Evolutionary conservation across 2,888 invertebrate genomes (phyloP).

Genomic region (Steinernema hermaphroditum): DNA sequence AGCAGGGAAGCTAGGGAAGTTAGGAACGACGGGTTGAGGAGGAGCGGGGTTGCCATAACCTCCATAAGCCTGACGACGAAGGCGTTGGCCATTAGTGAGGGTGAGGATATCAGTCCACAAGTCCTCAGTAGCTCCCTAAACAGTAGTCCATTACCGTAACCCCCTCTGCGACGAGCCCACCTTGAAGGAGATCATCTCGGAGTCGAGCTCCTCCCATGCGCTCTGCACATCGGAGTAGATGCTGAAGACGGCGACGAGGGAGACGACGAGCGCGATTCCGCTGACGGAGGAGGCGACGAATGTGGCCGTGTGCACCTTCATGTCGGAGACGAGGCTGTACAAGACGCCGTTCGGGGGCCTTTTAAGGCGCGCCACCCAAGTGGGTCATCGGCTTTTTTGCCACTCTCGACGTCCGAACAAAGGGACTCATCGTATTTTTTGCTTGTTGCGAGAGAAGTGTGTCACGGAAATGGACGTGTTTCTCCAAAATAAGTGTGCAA

Average conservation of each 20-base stretch:
- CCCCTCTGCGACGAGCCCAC: slow-evolving; percentile 22
- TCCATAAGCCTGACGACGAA: slow-evolving; percentile 29
- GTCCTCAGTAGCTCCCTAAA: slow-evolving; percentile 50
- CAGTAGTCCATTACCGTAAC: too few species aligned
- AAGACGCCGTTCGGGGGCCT: neutral
- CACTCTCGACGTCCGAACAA: neutral
- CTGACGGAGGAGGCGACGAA: slow-evolving; percentile 53
- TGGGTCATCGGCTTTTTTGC: slow-evolving; percentile 25
- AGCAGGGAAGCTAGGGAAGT: neutral
- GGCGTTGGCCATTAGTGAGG: slow-evolving; percentile 29
- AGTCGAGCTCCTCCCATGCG: slow-evolving; percentile 52
- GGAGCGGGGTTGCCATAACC: slow-evolving; percentile 12
- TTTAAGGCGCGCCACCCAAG: neutral
- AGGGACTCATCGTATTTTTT: neutral
- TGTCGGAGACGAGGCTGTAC: slow-evolving; percentile 24
- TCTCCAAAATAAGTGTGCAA: too few species aligned
- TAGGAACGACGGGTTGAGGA: neutral
- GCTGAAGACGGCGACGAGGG: slow-evolving; percentile 50
- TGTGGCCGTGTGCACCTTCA: slow-evolving; percentile 53
- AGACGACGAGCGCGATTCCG: slow-evolving; percentile 49
- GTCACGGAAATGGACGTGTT: too few species aligned
- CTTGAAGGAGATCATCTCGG: slow-evolving; percentile 53
- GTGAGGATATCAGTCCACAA: slow-evolving; percentile 54
- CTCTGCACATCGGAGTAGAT: slow-evolving; percentile 53
- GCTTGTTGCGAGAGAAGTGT: neutral